Evolutionary conservation across 2,888 invertebrate genomes (phyloP), one percentile per base, ranked within the genome.

Genomic region (Chouioia cunea): DNA sequence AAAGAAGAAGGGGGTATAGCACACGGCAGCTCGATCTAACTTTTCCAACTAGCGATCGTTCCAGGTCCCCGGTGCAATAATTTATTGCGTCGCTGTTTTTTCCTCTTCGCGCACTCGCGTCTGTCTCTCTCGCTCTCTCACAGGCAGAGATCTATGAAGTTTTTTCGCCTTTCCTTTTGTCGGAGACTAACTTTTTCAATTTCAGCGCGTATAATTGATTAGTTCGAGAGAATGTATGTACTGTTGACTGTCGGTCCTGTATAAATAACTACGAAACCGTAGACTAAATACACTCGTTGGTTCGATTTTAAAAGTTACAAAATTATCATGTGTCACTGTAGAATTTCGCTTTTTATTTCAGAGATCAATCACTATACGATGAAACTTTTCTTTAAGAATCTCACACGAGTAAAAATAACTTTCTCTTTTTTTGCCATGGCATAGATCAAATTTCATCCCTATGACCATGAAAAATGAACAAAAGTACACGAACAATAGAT

Each of bases 1-100:
- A 48, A 60, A 23, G 47, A 15, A 3, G 20, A n/a, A 47, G n/a
- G 16, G 20, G n/a, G 20, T 23, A 27, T 27, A 6, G 27, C 27
- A 36, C 18, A 23, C 56, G 16, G 16, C 6, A 59, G 70, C 56
- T 74, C 73, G 72, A 74, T 74, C 70, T 73, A 74, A 74, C 72
- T 74, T 74, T 74, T 74, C 70, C 70, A 74, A 74, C 74, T 74
- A 73, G 65, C 52, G 70, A 74, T 74, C 66, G 71, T 71, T 74
- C 43, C 60, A 59, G 64, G 54, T 67, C 60, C 47, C 50, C 23
- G 12, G 69, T 56, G 62, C 64, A 52, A 73, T 71, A 73, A 73
- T 71, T 73, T 73, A 74, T 66, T 53, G 44, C 54, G 14, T 10
- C 43, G 18, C 59, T 52, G 16, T 57, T 62, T 65, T 69, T 65